Conservation (phyloP, 2,797 vertebrate genomes). For the Ataeniobius toweri region DNA sequence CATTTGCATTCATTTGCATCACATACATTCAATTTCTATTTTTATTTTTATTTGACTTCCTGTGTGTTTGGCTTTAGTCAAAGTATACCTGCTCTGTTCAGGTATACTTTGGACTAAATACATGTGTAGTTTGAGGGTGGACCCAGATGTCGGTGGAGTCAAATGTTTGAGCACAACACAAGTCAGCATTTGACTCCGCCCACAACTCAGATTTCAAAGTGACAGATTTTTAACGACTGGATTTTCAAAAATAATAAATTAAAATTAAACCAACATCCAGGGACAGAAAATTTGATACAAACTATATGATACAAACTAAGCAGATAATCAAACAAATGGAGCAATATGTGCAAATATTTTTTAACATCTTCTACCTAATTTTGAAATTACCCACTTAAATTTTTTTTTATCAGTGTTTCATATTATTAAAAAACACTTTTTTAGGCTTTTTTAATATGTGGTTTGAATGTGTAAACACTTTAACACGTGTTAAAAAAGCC, state of each 20-base stretch:
- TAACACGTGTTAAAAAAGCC: no score
- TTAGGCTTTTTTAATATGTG: background rate
- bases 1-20: background rate
- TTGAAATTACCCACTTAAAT: background rate
- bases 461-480: background rate
- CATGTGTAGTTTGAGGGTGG: background rate
- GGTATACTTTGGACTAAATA: no score
- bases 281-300: background rate
- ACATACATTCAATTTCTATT: background rate
- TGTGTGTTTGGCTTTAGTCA: constrained; percentile 3
- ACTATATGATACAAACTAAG: background rate
- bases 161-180: background rate
- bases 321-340: background rate
- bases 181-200: background rate
- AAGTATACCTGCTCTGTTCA: background rate
- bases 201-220: background rate
- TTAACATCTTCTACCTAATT: background rate
- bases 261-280: background rate
- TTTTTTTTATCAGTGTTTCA: background rate
- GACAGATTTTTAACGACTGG: background rate
- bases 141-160: background rate
- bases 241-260: background rate
- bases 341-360: background rate
- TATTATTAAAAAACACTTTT: background rate
- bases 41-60: constrained; percentile 3